Conservation (phyloP, 2,888 invertebrate genomes). For the Synanthedon formicaeformis region DNA sequence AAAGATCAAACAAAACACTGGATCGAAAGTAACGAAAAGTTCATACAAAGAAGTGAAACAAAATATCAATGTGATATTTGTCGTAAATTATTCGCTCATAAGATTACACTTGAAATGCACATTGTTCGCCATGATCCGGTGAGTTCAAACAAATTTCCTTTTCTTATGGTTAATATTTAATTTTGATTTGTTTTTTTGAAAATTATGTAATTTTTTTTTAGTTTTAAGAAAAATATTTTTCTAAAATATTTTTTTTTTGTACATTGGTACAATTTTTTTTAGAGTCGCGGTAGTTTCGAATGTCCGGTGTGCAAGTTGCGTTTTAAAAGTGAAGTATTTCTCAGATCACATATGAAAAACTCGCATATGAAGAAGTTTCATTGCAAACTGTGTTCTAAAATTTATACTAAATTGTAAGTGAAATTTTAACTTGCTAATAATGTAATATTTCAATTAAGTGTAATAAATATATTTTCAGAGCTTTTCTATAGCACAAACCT, state of each 20-base stretch:
- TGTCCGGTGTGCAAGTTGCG: slow-evolving; percentile 13
- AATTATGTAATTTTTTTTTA: too few relatives aligned
- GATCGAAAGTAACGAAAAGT: slow-evolving; percentile 6
- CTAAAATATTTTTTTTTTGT: neutral
- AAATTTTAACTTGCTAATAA: neutral
- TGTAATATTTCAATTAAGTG: too few relatives aligned
- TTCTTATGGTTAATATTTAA: too few relatives aligned
- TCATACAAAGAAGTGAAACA: neutral
- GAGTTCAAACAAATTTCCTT: slow-evolving; percentile 6
- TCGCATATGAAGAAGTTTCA: slow-evolving; percentile 2
- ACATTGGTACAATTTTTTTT: neutral
- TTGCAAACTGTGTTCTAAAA: slow-evolving; percentile 9
- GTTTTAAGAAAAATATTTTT: too few relatives aligned
- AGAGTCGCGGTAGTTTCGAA: slow-evolving; percentile 1
- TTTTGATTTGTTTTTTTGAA: too few relatives aligned
- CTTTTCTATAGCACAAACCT: too few relatives aligned
- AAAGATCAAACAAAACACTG: slow-evolving; percentile 21
- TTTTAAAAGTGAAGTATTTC: slow-evolving; percentile 12
- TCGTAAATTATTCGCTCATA: neutral
- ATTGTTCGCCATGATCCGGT: slow-evolving; percentile 14
- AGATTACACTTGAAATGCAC: neutral
- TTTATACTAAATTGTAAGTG: slow-evolving; percentile 21
- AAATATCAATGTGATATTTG: neutral
- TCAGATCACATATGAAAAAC: slow-evolving; percentile 11
- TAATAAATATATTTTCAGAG: too few relatives aligned